Base-by-base conservation (phyloP, 2,888 invertebrate species). In the Lagria hirta region DNA sequence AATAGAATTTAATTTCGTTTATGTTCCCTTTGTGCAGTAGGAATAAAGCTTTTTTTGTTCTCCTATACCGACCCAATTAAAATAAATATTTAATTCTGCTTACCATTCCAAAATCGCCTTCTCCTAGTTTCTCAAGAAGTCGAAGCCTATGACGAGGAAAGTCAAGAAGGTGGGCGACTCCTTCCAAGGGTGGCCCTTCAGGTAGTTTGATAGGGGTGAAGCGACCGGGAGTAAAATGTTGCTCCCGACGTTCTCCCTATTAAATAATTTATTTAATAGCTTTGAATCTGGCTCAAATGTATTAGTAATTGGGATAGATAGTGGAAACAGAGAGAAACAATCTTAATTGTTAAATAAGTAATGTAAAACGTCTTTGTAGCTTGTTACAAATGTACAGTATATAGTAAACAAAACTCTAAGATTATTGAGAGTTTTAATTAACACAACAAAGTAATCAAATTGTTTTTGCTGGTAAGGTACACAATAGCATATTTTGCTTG, bases 41-140 rank as follows among this genome's bases (percentile, higher is more conserved):
- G 36, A 35, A 22, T 33, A 43, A 37, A 18, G 30, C 37, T 48
- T 28, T 45, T n/a, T n/a, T n/a, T 32, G 33, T 37, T 28, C 32
- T 29, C 26, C 10, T 20, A 23, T 12, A 20, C 23, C 38, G 37
- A 40, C 33, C 23, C 37, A 44, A 38, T 40, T 45, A 38, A 40
- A 48, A 38, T 43, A 48, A 48, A 41, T 42, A 41, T 38, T 36
- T 40, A 26, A 45, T 36, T 43, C 30, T 36, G 24, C 81, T 81
- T 68, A 90, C 91, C 80, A 85, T 86, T 65, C 91, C 91, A 69
- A 89, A 90, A 55, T 86, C 84, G 54, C 91, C 91, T 72, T 90
- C 90, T 49, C 91, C 92, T 33, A 92, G 80, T 68, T 88, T 89
- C 69, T 90, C 87, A 49, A 90, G 75, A 58, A 89, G 84, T 66